These are phyloP conservation scores for Oncopeltus fasciatus DNA, from an alignment of 1,140 invertebrate species.

Conservation along the genomic window DNA sequence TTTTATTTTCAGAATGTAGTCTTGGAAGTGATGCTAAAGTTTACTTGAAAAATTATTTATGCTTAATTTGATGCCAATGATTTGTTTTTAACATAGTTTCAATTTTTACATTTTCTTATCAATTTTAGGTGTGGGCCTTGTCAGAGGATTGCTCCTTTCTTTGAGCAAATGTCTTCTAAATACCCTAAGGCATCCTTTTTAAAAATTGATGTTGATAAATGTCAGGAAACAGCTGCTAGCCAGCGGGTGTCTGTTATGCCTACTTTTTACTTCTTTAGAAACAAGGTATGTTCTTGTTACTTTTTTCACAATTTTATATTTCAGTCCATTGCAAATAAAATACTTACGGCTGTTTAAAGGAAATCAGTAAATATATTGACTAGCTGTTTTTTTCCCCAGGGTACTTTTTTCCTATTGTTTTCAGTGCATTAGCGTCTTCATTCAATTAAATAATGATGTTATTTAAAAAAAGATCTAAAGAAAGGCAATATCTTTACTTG, in stretches of 20 bases:
- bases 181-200: constrained; percentile 83
- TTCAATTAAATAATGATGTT: too few relatives aligned
- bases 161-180: constrained; percentile 68
- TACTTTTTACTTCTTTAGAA: constrained; percentile 92
- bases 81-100: too few relatives aligned
- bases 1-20: too few relatives aligned
- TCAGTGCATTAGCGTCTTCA: too few relatives aligned
- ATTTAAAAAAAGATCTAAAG: too few relatives aligned
- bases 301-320: background rate
- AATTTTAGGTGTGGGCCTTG: constrained; percentile 82
- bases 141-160: constrained; percentile 77
- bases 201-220: constrained; percentile 87
- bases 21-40: background rate
- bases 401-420: too few relatives aligned
- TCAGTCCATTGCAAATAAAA: too few relatives aligned
- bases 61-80: constrained; percentile 14
- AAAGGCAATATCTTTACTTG: too few relatives aligned
- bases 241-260: constrained; percentile 92
- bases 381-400: too few relatives aligned
- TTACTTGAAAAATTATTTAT: background rate
- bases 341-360: too few relatives aligned
- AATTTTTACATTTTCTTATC: too few relatives aligned
- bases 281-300: constrained; percentile 38
- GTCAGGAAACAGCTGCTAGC: constrained; percentile 64
- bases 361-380: too few relatives aligned